Base-by-base conservation (phyloP, 2,888 invertebrate genomes). In the Cerceris ruficornis region DNA sequence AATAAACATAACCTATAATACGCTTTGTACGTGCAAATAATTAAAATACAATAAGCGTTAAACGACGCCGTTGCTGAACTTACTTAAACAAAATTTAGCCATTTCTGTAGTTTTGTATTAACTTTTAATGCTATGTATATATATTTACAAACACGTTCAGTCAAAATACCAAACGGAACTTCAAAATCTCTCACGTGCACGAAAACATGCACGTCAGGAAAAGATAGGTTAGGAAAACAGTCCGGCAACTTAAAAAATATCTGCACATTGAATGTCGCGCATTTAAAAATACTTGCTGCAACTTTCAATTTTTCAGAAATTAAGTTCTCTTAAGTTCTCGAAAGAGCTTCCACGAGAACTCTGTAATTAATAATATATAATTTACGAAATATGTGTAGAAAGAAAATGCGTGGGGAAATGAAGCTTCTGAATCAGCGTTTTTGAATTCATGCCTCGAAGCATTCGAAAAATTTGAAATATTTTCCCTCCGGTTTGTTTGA, bases 21-120 rank as follows among this genome's bases (percentile, higher is more conserved):
- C 13, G 4, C 9, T 8, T 14, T 17, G 41, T 28, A 7, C 6
- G 7, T 15, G 8, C 28, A 13, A n/a, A 76, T 64, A 57, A 9
- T 54, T 39, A 4, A 50, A 65, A 8, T 55, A 39, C 13, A 0
- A 6, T 41, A 46, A 11, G 41, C 6, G 55, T 9, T 8, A 57
- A 7, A 39, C 8, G 39, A 57, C 41, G 7, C 4, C 43, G 17
- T 55, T 13, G 0, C 58, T 17, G 6, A 11, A 92, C 93, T 92
- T 88, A 93, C 93, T 93, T 52, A 93, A 81, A 85, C 92, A 92
- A 84, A 93, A 91, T 82, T 93, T 93, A 0, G 93, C 93, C 93
- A 93, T 93, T 66, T 62, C 87, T 54, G 6, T 28, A 42, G 41
- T 28, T 15, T 15, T 59, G 28, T 0, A 49, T 28, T 39, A 41